Evolutionary conservation across 1,140 invertebrate genomes (phyloP).

Genomic region (Camponotus floridanus): DNA sequence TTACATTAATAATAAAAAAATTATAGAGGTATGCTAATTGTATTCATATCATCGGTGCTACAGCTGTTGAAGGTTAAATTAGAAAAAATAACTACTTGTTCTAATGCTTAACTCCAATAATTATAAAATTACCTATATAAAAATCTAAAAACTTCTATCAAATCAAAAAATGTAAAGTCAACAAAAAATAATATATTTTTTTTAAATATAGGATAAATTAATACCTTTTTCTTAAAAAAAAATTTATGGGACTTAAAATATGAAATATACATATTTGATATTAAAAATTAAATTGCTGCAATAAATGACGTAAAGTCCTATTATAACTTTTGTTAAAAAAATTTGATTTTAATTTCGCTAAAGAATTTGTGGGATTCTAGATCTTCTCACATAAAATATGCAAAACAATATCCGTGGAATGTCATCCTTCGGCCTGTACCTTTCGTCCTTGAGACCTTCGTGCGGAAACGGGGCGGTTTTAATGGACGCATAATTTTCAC

Average conservation of each 20-base stretch:
- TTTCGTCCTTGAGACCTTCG: conserved; percentile 67
- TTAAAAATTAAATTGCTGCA: background rate
- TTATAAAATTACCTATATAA: background rate
- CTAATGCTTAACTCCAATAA: background rate
- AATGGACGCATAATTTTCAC: conserved; percentile 66
- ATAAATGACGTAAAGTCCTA: background rate
- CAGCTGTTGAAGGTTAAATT: background rate
- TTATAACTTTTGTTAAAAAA: background rate
- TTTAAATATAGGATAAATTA: background rate
- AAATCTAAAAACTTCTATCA: background rate
- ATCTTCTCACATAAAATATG: background rate
- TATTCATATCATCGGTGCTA: conserved; percentile 14
- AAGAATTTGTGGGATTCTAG: background rate
- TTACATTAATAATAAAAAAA: conserved; percentile 32
- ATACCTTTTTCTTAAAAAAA: background rate
- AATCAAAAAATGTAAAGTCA: background rate
- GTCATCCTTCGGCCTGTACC: conserved; percentile 8
- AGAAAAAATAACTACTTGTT: background rate
- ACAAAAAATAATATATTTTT: background rate
- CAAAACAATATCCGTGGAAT: conserved; percentile 35
- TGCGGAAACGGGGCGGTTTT: conserved; percentile 63
- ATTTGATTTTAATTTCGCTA: background rate
- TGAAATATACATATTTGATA: background rate
- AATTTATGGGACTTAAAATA: background rate
- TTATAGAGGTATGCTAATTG: conserved; percentile 42